Evolutionary conservation across 2,888 invertebrate species (phyloP), one percentile per base, ranked within the genome.

Genomic region (Pyrgus malvae): DNA sequence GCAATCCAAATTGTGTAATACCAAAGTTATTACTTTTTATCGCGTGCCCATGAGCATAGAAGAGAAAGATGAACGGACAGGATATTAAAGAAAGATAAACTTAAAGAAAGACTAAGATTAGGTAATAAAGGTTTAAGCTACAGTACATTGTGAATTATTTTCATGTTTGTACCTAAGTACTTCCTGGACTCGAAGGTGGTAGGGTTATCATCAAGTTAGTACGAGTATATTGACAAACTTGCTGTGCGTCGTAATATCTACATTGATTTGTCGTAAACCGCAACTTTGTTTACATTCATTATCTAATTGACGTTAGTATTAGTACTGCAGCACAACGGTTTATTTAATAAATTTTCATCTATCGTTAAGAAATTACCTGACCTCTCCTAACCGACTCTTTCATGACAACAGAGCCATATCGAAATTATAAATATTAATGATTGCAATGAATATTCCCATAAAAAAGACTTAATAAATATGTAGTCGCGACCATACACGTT

Each of bases 211-310:
- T 3, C 19, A 9, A 25, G n/a, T n/a, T n/a, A n/a, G n/a, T n/a
- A n/a, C n/a, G n/a, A n/a, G 31, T 29, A 37, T 27, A 53, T 40
- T 31, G 19, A 49, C 40, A 17, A 7, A 37, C 17, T 2, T 19
- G n/a, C 12, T 25, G 33, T 25, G 16, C n/a, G n/a, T 35, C 33
- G 35, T 27, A 44, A 31, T 12, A 27, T 17, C 29, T 23, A 33
- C 31, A 17, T 33, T 71, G 72, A 81, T 79, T 78, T 77, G 80
- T 81, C 79, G 83, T 86, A 84, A 80, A 84, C 11, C 2, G n/a
- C 1, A 29, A 29, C 9, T n/a, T 82, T 84, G 83, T 85, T 84
- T 81, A 85, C 76, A 79, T 80, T 78, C 81, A 78, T 81, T 84
- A 83, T 83, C 80, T 74, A 65, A 60, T 56, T 54, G 70, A 79